Conservation (phyloP, 2,113 vertebrate genomes). For the Hemiprocne comata region DNA sequence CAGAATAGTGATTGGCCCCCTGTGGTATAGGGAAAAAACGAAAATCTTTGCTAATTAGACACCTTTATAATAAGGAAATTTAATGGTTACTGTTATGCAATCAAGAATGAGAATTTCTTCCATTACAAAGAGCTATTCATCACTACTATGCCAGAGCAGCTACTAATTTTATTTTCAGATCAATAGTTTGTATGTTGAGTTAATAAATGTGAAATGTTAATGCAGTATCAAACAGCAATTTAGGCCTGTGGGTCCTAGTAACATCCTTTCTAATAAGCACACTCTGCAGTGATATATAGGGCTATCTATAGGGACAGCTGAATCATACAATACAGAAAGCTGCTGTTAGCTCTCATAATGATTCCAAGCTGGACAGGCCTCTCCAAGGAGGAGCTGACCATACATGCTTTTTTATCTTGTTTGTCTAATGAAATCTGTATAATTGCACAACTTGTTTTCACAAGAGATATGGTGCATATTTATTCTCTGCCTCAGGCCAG, state of each 20-base stretch:
- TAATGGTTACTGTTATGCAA: constrained; percentile 72
- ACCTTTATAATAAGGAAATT: constrained; percentile 71
- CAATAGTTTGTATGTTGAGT: constrained; percentile 70
- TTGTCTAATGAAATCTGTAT: constrained; percentile 72
- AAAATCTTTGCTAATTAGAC: constrained; percentile 79
- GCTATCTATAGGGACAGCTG: constrained; percentile 43
- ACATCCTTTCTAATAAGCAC: constrained; percentile 53
- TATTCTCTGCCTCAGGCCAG: constrained; percentile 65
- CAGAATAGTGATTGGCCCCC: constrained; percentile 71
- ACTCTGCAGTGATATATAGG: constrained; percentile 28
- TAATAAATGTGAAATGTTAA: constrained; percentile 75
- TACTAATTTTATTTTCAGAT: constrained; percentile 76
- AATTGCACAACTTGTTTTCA: constrained; percentile 78
- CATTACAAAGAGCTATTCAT: constrained; percentile 56
- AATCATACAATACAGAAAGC: constrained; percentile 7
- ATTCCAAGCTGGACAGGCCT: constrained; percentile 43
- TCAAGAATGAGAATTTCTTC: constrained; percentile 51
- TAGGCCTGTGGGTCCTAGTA: constrained; percentile 45
- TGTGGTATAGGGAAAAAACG: constrained; percentile 65
- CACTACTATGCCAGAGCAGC: constrained; percentile 47
- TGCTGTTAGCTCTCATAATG: constrained; percentile 15
- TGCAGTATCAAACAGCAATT: constrained; percentile 65
- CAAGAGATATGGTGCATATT: constrained; percentile 67
- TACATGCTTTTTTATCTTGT: constrained; percentile 63
- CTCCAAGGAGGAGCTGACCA: constrained; percentile 60